Percentiles rank a stretch among this genome's conserved stretches.
Evolutionary conservation across 2,888 invertebrate species (phyloP).

Genomic region (Elgonia sp.): DNA sequence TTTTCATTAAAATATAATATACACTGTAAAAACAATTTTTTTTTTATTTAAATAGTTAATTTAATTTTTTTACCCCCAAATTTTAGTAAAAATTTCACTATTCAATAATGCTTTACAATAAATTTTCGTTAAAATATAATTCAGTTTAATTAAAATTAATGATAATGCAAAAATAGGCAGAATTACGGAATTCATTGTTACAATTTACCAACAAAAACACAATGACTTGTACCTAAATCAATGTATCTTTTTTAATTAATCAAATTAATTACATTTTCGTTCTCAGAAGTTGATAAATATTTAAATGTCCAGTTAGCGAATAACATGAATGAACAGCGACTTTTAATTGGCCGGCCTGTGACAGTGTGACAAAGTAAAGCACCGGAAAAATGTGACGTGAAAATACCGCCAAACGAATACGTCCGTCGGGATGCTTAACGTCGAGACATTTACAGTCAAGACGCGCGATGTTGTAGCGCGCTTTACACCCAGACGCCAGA

Average conservation of each 20-base stretch:
- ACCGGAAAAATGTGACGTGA: constrained; percentile 42
- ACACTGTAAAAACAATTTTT: too few species aligned
- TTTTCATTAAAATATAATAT: too few species aligned
- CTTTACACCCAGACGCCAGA: constrained; percentile 34
- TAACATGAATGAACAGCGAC: constrained; percentile 39
- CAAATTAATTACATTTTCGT: constrained; percentile 6
- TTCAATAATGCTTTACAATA: too few species aligned
- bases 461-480: constrained; percentile 7
- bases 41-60: too few species aligned
- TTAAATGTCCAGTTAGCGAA: constrained; percentile 35
- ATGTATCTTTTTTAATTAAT: neutral
- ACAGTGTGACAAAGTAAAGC: constrained; percentile 51
- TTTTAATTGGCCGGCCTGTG: constrained; percentile 51
- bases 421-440: constrained; percentile 43
- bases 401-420: constrained; percentile 46
- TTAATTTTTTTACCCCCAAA: too few species aligned
- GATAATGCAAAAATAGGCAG: neutral
- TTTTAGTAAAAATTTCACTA: too few species aligned
- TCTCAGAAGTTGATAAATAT: constrained; percentile 35
- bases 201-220: neutral
- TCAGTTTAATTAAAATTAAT: too few species aligned
- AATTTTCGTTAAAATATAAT: too few species aligned
- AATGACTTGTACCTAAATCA: neutral
- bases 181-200: neutral
- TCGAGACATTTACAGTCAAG: constrained; percentile 37